phyloP scores from a whole-genome alignment of 2,888 invertebrate genomes.

The Creontiades dilutus region DNA sequence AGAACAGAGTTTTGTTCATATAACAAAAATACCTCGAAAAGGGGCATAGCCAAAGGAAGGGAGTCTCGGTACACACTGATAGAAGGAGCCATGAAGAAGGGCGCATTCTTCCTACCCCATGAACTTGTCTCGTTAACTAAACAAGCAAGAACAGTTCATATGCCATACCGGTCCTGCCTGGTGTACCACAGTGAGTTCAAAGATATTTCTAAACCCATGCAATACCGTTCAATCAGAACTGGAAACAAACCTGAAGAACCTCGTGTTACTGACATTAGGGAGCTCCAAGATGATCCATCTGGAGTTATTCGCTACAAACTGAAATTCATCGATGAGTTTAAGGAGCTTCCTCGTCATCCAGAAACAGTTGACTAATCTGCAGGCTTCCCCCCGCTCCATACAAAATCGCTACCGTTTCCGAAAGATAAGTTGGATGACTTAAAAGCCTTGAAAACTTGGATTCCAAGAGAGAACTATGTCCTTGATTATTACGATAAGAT shows the following conservation, averaged over 20 bases:
- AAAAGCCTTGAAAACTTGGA: slow-evolving; percentile 40
- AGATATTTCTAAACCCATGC: not conserved
- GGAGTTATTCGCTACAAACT: slow-evolving; percentile 56
- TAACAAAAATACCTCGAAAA: slow-evolving; percentile 45
- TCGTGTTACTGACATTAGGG: slow-evolving; percentile 59
- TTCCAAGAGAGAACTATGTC: slow-evolving; percentile 53
- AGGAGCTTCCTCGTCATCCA: slow-evolving; percentile 51
- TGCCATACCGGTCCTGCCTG: slow-evolving; percentile 17
- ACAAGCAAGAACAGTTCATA: not conserved
- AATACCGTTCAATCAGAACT: slow-evolving; percentile 62
- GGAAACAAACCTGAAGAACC: slow-evolving; percentile 64
- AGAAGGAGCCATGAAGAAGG: not conserved
- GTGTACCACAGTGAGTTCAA: slow-evolving; percentile 37
- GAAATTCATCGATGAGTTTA: slow-evolving; percentile 4
- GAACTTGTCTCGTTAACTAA: slow-evolving; percentile 49
- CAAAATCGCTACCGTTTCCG: slow-evolving; percentile 14
- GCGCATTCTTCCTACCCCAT: slow-evolving; percentile 31
- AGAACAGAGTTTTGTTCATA: not conserved
- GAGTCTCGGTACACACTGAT: slow-evolving; percentile 12
- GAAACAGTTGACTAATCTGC: not conserved
- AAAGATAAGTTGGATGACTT: slow-evolving; percentile 60
- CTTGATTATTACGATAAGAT: slow-evolving; percentile 53
- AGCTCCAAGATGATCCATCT: slow-evolving; percentile 8
- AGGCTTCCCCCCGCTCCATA: not conserved
- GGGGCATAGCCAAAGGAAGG: slow-evolving; percentile 35